phyloP scores from a whole-genome alignment of 1,140 invertebrate genomes.

The Drosophila yakuba region DNA sequence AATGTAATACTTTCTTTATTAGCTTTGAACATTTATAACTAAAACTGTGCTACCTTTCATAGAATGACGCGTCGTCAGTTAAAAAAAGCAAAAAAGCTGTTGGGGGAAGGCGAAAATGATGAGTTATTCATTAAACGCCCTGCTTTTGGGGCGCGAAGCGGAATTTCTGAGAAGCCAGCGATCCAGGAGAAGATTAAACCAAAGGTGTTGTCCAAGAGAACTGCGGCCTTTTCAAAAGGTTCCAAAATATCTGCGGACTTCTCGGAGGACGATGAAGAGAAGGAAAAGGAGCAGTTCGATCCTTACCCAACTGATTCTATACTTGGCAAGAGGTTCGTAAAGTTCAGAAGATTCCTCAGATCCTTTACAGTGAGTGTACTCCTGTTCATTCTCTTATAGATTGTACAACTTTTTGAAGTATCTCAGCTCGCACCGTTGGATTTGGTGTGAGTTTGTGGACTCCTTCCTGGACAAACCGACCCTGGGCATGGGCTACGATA shows the following conservation, averaged over 20 bases:
- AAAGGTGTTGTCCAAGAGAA: neutral
- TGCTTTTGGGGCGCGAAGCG: conserved; percentile 10
- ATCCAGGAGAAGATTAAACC: neutral
- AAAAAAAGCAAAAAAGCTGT: conserved; percentile 12
- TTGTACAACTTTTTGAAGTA: conserved; percentile 40
- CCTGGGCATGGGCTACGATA: conserved; percentile 25
- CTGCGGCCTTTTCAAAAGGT: neutral
- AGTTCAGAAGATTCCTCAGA: neutral
- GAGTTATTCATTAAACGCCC: conserved; percentile 62
- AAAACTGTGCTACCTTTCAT: neutral
- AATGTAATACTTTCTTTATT: neutral
- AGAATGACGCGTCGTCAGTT: conserved; percentile 28
- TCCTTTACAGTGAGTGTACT: neutral
- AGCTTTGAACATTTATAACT: neutral
- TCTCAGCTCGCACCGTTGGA: conserved; percentile 43
- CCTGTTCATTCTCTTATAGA: neutral
- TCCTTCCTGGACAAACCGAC: conserved; percentile 49
- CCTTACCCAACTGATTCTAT: neutral
- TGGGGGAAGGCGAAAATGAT: conserved; percentile 3
- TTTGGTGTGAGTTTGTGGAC: conserved; percentile 59
- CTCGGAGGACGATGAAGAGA: neutral
- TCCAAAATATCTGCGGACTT: neutral
- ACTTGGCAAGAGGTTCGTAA: neutral
- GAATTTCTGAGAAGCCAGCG: neutral
- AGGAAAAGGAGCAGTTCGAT: neutral